Evolutionary conservation across 2,797 vertebrate genomes (phyloP).

Genomic region (Chelon auratus): DNA sequence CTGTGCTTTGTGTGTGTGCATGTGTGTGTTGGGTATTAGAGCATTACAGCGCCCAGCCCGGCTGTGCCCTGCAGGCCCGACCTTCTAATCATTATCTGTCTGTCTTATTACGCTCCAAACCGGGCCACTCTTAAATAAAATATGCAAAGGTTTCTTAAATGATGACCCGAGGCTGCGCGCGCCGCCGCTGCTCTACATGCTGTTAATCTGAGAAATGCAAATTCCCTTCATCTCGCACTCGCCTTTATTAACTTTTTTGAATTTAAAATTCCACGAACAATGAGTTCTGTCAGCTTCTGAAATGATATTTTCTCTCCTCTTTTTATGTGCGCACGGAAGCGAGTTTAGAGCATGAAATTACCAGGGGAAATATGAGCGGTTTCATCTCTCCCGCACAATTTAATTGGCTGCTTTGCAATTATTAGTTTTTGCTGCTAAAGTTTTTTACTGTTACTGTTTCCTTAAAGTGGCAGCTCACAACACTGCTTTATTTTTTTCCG

Average conservation of each 20-base stretch:
- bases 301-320: constrained; percentile 99
- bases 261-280: constrained; percentile 99
- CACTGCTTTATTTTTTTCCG: constrained; percentile 69
- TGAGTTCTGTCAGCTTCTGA: constrained; percentile 99
- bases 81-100: constrained; percentile 99
- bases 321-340: constrained; percentile 94
- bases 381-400: constrained; percentile 99
- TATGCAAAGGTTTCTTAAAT: constrained; percentile 99
- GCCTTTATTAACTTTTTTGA: constrained; percentile 99
- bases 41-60: constrained; percentile 91
- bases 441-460: constrained; percentile 99
- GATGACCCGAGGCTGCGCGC: constrained; percentile 99
- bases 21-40: constrained; percentile 84
- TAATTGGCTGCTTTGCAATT: constrained; percentile 99
- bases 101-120: constrained; percentile 99
- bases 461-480: constrained; percentile 93
- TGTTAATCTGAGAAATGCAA: constrained; percentile 99
- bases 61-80: constrained; percentile 99
- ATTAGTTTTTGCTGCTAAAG: constrained; percentile 99
- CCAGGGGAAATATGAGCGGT: constrained; percentile 99
- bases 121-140: constrained; percentile 99
- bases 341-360: constrained; percentile 99
- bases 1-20: constrained; percentile 83
- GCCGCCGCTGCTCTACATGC: constrained; percentile 99
- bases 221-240: constrained; percentile 99